Base-by-base conservation (phyloP, 2,113 vertebrate species). In the Boulengeromyrus knoepffleri region DNA sequence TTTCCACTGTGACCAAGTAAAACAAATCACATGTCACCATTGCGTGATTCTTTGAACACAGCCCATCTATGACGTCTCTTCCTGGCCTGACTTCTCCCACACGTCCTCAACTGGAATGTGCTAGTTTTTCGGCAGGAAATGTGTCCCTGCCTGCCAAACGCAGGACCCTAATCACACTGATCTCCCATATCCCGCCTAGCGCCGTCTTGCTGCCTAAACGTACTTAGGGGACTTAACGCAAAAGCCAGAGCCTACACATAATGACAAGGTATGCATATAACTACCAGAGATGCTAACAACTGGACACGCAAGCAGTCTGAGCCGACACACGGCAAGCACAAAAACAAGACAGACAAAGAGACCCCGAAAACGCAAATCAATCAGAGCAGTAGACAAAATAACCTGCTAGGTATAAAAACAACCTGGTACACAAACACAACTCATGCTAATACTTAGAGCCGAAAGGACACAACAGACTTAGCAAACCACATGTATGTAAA, bases 121-220 rank as follows among this genome's bases (percentile, higher is more conserved):
- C 9, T 39, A 12, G 36, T 47, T 45, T 85, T 10, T 21, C 6
- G 46, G n/a, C 7, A 24, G 88, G 88, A 74, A 89, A 12, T 47
- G 9, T 45, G 47, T 12, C 12, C 66, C 66, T 36, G 46, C 21
- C 24, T 47, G 45, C 24, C 45, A n/a, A 27, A 49, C 4, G 21
- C 45, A 27, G 58, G 13, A 36, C 77, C 87, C 56, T 85, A 58
- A 88, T 85, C 42, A 49, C 83, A 47, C 15, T 7, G 39, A 52
- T 89, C 56, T 74, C 70, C 24, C 50, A 53, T 50, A 89, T 49
- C 66, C 80, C 74, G 47, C 46, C 8, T 19, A 80, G 83, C 58
- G 88, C 92, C 87, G 90, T 90, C 90, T 66, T 89, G 56, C 85
- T 36, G 56, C n/a, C 80, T 58, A 45, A 56, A 53, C 10, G 27